Conservation (phyloP, 2,888 invertebrate species). For the Drosophila nr. perissopoda region DNA sequence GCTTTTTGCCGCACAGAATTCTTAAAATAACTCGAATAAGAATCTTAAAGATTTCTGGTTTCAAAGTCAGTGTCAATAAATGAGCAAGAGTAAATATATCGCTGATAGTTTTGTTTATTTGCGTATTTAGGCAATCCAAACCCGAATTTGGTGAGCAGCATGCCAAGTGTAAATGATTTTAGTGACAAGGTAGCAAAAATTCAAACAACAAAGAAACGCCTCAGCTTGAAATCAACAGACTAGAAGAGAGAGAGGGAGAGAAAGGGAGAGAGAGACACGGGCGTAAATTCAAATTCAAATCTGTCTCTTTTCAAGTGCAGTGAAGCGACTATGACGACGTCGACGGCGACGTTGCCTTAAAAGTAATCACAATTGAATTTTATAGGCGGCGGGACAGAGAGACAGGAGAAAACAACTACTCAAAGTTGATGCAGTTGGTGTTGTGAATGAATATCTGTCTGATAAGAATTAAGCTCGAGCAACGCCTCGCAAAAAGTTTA, state of each 20-base stretch:
- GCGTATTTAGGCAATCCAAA: conserved; percentile 30
- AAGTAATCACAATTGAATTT: conserved; percentile 76
- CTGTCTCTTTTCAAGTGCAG: conserved; percentile 69
- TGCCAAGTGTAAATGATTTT: conserved; percentile 59
- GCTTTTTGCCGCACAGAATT: conserved; percentile 14
- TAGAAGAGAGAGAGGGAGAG: conserved; percentile 17
- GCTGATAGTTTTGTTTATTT: conserved; percentile 3
- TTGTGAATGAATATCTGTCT: conserved; percentile 23
- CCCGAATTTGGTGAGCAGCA: conserved; percentile 28
- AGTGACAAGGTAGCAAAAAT: conserved; percentile 45
- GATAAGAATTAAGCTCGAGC: conserved; percentile 52
- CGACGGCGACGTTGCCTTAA: conserved; percentile 46
- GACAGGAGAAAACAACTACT: conserved; percentile 3
- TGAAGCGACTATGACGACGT: conserved; percentile 48
- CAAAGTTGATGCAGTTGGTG: conserved; percentile 34
- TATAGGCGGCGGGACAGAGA: conserved; percentile 15
- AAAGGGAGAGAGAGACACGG: conserved; percentile 13
- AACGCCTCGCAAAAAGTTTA: conserved; percentile 52
- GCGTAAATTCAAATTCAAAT: conserved; percentile 49
- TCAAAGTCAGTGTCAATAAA: conserved; percentile 32
- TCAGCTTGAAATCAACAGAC: conserved; percentile 39
- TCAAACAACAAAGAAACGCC: conserved; percentile 52
- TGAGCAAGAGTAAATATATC: conserved; percentile 14
- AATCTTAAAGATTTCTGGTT: conserved; percentile 49
- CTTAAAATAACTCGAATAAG: conserved; percentile 34